Percentiles rank a stretch among this genome's conserved stretches.
Conservation (phyloP, 2,888 invertebrate genomes). For the Cheilosia impressa region DNA sequence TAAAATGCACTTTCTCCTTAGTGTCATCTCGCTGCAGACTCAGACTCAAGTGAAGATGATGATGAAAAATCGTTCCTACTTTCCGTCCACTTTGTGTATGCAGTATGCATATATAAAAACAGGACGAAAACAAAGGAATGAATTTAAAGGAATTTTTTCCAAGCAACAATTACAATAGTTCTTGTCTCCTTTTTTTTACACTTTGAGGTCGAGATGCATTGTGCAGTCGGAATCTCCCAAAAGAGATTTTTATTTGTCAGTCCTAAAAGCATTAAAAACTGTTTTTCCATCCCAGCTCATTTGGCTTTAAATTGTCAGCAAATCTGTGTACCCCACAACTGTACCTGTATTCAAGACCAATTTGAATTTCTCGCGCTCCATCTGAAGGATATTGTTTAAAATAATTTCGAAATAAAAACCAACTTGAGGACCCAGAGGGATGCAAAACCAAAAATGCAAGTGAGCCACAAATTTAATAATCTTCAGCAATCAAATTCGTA, state of each 20-base stretch:
- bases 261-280: background rate
- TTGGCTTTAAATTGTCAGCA: too few species aligned
- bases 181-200: too few species aligned
- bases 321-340: background rate
- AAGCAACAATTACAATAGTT: background rate
- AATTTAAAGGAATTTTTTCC: conserved; percentile 50
- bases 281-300: background rate
- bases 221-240: background rate
- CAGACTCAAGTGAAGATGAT: conserved; percentile 15
- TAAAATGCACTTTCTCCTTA: conserved; percentile 45
- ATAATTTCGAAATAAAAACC: background rate
- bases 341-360: background rate
- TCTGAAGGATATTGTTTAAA: too few species aligned
- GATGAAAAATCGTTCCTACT: conserved; percentile 51
- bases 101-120: conserved; percentile 4
- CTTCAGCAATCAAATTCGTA: conserved; percentile 65
- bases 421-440: background rate
- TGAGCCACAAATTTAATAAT: conserved; percentile 63
- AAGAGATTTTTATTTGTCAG: background rate
- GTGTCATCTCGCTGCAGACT: background rate
- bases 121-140: conserved; percentile 42
- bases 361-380: too few species aligned
- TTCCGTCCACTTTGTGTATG: conserved; percentile 10
- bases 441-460: conserved; percentile 21
- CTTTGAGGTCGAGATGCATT: background rate